Evolutionary conservation across 2,888 invertebrate genomes (phyloP).

Genomic region (Cosmia trapezina): DNA sequence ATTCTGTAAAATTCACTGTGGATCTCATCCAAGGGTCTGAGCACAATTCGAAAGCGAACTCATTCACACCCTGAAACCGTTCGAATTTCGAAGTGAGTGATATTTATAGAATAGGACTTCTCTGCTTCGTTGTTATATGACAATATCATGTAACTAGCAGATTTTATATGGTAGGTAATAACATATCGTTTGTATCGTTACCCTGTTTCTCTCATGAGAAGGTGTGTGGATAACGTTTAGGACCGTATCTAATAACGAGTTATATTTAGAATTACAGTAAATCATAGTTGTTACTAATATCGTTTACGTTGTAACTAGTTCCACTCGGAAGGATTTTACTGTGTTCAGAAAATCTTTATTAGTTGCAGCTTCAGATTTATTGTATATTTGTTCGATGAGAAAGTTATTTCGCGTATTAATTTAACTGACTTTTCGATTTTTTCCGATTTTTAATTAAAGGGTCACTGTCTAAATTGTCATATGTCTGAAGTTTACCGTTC

Average conservation of each 20-base stretch:
- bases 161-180: slow-evolving; percentile 22
- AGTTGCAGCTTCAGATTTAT: no score
- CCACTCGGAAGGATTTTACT: background rate
- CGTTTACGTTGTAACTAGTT: no score
- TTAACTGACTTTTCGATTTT: background rate
- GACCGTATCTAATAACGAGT: slow-evolving; percentile 12
- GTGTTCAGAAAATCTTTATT: slow-evolving; percentile 10
- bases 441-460: background rate
- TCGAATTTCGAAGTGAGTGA: no score
- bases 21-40: background rate
- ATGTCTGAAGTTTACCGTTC: background rate
- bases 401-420: background rate
- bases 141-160: slow-evolving; percentile 8
- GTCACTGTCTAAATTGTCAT: background rate
- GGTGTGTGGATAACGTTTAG: slow-evolving; percentile 33
- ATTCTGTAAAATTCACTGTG: no score
- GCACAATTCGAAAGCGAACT: background rate
- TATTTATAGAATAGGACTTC: slow-evolving; percentile 17
- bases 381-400: no score
- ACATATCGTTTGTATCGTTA: slow-evolving; percentile 23
- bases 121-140: background rate
- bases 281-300: slow-evolving; percentile 36
- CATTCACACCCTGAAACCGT: background rate
- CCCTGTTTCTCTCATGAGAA: slow-evolving; percentile 10
- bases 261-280: slow-evolving; percentile 29